phyloP scores from a whole-genome alignment of 2,888 invertebrate genomes.

The Lochmaea crataegi region DNA sequence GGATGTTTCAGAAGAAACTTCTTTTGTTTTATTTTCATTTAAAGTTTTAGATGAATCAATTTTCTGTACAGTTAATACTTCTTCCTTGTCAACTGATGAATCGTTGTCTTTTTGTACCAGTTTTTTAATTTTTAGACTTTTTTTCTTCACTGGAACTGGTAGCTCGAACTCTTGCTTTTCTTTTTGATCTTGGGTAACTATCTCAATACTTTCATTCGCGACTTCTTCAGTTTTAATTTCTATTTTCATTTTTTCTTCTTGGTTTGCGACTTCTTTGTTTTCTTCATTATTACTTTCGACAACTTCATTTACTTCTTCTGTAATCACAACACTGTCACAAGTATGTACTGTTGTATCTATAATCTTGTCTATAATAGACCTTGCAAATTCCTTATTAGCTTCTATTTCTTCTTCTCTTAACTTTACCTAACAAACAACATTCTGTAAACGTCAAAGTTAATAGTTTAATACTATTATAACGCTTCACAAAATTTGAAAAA shows the following conservation, averaged over 20 bases:
- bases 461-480: too few species aligned
- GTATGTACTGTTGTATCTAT: slow-evolving; percentile 51
- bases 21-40: too few species aligned
- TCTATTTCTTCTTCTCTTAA: slow-evolving; percentile 30
- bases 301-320: slow-evolving; percentile 48
- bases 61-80: not conserved
- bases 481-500: too few species aligned
- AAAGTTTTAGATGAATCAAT: too few species aligned
- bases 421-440: slow-evolving; percentile 16
- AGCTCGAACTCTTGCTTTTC: not conserved
- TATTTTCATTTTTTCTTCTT: slow-evolving; percentile 15
- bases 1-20: not conserved
- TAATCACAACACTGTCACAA: slow-evolving; percentile 56
- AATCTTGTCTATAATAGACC: slow-evolving; percentile 49
- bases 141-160: not conserved
- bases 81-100: not conserved
- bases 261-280: not conserved
- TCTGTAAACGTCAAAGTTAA: too few species aligned
- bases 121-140: not conserved
- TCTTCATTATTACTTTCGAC: slow-evolving; percentile 33
- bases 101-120: not conserved
- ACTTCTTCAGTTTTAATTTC: not conserved
- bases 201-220: not conserved
- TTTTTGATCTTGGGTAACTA: not conserved
- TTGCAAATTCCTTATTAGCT: slow-evolving; percentile 44